Evolutionary conservation across 35 echinoderm and acorn worm genomes (phyloP).

Genomic region (Lytechinus pictus): DNA sequence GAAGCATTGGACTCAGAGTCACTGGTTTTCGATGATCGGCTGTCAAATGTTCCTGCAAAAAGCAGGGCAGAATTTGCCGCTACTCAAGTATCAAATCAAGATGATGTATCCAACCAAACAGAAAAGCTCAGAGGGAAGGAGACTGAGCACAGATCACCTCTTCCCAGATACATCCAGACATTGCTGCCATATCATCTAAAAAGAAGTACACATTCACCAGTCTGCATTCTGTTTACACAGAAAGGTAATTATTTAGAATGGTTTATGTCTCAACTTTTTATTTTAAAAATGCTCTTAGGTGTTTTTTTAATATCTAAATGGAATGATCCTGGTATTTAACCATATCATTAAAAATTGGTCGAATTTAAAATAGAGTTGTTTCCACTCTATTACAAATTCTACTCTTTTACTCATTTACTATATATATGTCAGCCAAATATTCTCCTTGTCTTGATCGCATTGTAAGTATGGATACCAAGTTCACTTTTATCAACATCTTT

Average conservation of each 20-base stretch:
- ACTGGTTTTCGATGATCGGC: not conserved
- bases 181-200: not conserved
- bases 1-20: not conserved
- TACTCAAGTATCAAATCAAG: not conserved
- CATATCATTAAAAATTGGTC: too few species aligned
- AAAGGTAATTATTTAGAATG: not conserved
- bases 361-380: too few species aligned
- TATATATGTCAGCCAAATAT: too few species aligned
- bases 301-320: too few species aligned
- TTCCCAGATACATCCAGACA: not conserved
- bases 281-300: too few species aligned
- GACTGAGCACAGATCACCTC: not conserved
- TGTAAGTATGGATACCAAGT: too few species aligned
- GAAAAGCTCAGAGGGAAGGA: not conserved
- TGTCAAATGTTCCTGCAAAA: not conserved
- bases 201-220: conserved; percentile 48
- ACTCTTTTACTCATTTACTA: too few species aligned
- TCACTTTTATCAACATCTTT: too few species aligned
- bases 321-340: too few species aligned
- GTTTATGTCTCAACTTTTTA: not conserved
- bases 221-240: conserved; percentile 31
- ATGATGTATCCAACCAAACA: not conserved
- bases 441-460: too few species aligned
- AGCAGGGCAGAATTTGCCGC: not conserved
- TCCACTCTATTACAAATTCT: too few species aligned